These are phyloP conservation scores for Phalanger gymnotis DNA, from an alignment of 2,797 vertebrate genomes.

Conservation along the genomic window DNA sequence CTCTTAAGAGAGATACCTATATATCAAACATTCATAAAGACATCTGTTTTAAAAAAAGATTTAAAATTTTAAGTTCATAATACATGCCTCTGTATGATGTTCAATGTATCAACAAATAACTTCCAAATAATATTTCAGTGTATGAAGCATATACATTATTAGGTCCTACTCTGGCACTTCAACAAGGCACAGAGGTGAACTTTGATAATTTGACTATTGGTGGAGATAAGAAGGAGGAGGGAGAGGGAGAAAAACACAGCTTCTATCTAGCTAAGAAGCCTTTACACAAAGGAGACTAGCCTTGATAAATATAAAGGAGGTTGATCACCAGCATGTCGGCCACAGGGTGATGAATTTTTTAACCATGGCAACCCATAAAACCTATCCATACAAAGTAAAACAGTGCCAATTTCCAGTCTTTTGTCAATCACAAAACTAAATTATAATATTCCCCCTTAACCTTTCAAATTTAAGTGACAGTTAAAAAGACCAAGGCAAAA, in stretches of 20 bases:
- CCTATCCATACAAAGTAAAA: slow-evolving; percentile 38
- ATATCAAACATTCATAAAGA: neutral
- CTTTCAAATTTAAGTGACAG: slow-evolving; percentile 49
- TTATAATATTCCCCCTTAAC: slow-evolving; percentile 37
- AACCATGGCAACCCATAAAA: neutral
- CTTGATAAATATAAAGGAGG: neutral
- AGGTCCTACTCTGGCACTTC: neutral
- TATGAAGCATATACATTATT: neutral
- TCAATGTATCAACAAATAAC: neutral
- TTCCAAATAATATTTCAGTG: neutral
- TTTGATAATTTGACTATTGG: neutral
- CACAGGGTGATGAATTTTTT: neutral
- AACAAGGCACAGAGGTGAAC: neutral
- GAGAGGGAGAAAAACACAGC: neutral
- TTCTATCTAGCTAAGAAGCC: neutral
- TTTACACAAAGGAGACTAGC: neutral
- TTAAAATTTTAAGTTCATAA: neutral
- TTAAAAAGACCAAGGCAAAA: slow-evolving; percentile 48
- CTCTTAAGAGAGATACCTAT: neutral
- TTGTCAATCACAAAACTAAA: slow-evolving; percentile 56
- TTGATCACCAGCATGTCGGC: neutral
- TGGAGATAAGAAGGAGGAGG: neutral
- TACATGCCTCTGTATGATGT: neutral
- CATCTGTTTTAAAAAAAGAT: neutral
- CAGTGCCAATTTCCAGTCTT: slow-evolving; percentile 29